phyloP scores from a whole-genome alignment of 2,113 vertebrate genomes.

The Bungarus multicinctus region DNA sequence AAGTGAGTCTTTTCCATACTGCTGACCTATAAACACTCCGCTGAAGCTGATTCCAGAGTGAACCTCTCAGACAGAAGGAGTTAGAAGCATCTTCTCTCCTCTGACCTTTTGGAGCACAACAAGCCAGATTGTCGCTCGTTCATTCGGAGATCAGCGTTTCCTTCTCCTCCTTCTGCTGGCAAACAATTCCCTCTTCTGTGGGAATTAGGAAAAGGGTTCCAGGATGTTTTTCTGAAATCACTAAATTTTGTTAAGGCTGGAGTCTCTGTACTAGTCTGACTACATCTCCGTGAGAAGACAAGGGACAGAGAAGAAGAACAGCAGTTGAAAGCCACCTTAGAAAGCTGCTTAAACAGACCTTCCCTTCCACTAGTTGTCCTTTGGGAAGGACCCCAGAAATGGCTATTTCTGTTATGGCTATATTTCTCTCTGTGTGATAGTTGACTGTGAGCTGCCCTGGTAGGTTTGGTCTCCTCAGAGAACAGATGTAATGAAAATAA shows the following conservation, averaged over 20 bases:
- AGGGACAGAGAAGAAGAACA: background rate
- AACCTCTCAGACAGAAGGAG: background rate
- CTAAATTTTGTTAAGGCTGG: background rate
- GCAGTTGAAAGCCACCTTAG: background rate
- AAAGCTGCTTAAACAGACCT: background rate
- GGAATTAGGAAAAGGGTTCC: background rate
- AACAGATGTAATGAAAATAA: background rate
- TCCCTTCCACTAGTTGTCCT: background rate
- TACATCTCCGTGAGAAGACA: background rate
- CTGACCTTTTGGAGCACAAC: background rate
- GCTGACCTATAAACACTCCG: background rate
- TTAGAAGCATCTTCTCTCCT: background rate
- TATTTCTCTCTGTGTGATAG: background rate
- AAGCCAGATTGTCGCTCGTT: background rate
- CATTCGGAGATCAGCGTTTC: background rate
- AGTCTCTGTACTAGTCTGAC: background rate
- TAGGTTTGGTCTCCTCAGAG: background rate
- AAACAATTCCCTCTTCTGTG: too few relatives aligned
- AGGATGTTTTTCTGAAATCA: background rate
- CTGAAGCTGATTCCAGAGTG: background rate
- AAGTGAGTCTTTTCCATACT: background rate
- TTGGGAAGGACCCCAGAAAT: background rate
- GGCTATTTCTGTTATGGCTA: background rate
- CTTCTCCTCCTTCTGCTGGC: background rate
- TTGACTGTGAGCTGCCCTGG: background rate